phyloP scores from a whole-genome alignment of 2,888 invertebrate species.

The Chironomus riparius region DNA sequence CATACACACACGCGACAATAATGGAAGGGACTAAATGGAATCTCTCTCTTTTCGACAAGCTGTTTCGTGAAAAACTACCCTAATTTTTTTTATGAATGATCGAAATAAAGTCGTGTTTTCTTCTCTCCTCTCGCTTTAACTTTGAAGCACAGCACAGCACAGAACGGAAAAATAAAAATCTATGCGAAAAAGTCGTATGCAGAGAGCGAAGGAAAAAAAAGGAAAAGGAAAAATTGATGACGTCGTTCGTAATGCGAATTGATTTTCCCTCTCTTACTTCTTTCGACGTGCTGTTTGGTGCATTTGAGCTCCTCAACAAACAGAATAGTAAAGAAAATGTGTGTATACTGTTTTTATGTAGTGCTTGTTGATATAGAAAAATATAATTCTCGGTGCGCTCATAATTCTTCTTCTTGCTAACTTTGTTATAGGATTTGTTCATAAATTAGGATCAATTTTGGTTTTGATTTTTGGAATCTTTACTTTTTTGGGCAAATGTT shows the following conservation, averaged over 20 bases:
- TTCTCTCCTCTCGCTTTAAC: conserved; percentile 5
- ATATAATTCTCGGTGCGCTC: background rate
- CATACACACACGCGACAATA: background rate
- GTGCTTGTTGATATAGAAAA: conserved; percentile 20
- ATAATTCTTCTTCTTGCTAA: background rate
- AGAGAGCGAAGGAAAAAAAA: too few relatives aligned
- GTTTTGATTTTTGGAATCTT: too few relatives aligned
- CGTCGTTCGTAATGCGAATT: conserved; percentile 23
- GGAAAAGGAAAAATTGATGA: conserved; percentile 16
- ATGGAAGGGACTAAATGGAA: background rate
- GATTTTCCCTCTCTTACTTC: conserved; percentile 22
- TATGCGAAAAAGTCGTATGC: background rate
- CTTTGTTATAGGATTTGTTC: background rate
- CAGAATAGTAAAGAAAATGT: background rate
- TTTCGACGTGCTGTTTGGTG: background rate
- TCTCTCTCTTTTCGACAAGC: background rate
- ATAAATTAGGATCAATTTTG: background rate
- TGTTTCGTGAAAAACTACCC: conserved; percentile 15
- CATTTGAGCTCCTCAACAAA: background rate
- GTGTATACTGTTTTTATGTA: background rate
- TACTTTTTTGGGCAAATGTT: too few relatives aligned
- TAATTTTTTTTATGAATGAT: conserved; percentile 25
- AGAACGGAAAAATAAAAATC: background rate
- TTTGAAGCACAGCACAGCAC: background rate
- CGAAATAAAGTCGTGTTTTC: background rate